Conservation (phyloP, 2,113 vertebrate genomes). For the Notiomystis cincta region DNA sequence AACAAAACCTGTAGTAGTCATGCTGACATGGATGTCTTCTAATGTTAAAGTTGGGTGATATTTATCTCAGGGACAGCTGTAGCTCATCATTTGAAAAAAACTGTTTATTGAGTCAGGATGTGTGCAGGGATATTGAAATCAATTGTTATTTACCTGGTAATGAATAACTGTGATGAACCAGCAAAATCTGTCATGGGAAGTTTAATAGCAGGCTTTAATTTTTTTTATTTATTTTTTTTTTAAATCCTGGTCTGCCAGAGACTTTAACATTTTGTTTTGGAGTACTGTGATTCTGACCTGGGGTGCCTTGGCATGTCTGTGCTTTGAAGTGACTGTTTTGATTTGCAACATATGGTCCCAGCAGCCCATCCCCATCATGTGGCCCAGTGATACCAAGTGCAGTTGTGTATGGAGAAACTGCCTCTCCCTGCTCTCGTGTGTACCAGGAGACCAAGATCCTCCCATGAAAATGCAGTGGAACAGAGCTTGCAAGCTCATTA, state of each 20-base stretch:
- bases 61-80: constrained; percentile 21
- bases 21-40: background rate
- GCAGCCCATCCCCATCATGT: background rate
- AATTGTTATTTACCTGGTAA: constrained; percentile 27
- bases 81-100: background rate
- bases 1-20: background rate
- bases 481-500: constrained; percentile 1
- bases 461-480: background rate
- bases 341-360: background rate
- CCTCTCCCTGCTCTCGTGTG: background rate
- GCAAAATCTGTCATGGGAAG: background rate
- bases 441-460: background rate
- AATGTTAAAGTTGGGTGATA: background rate
- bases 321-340: background rate
- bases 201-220: background rate
- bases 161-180: constrained; percentile 8
- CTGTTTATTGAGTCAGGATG: constrained; percentile 21
- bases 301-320: background rate
- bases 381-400: background rate
- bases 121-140: background rate
- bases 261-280: background rate
- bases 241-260: background rate
- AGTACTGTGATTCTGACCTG: background rate
- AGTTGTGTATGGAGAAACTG: background rate
- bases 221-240: background rate